These are phyloP conservation scores for Drosophila varians DNA, from an alignment of 1,140 invertebrate genomes.

Conservation along the genomic window DNA sequence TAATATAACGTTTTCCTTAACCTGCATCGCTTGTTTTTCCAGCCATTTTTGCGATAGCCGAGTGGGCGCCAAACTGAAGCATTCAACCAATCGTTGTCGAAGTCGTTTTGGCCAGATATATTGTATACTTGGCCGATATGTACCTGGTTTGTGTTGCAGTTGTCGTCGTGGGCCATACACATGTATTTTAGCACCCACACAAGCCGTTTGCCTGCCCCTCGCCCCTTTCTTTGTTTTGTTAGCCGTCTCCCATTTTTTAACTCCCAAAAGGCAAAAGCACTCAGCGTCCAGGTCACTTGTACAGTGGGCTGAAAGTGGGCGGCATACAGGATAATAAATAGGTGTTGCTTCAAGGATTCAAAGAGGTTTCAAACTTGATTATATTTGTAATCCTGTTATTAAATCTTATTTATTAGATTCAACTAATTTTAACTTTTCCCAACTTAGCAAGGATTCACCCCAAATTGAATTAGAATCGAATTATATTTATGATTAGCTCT, in stretches of 20 bases:
- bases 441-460: neutral
- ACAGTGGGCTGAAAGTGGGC: conserved; percentile 34
- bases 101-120: conserved; percentile 40
- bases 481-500: conserved; percentile 28
- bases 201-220: conserved; percentile 4
- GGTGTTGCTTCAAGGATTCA: conserved; percentile 3
- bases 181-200: conserved; percentile 76
- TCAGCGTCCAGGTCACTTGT: conserved; percentile 10
- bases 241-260: conserved; percentile 8
- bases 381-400: neutral
- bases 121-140: conserved; percentile 15
- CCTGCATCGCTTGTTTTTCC: conserved; percentile 31
- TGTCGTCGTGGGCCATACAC: conserved; percentile 68
- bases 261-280: conserved; percentile 34
- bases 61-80: conserved; percentile 59
- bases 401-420: neutral
- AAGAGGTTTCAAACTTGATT: neutral
- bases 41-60: conserved; percentile 42
- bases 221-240: conserved; percentile 7
- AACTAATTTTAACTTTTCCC: too few relatives aligned
- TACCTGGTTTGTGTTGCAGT: conserved; percentile 23
- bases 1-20: conserved; percentile 1
- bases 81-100: conserved; percentile 34
- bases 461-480: conserved; percentile 19
- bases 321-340: neutral